These are phyloP conservation scores for Drosophila paranaensis DNA, from an alignment of 2,888 invertebrate genomes.

Conservation along the genomic window DNA sequence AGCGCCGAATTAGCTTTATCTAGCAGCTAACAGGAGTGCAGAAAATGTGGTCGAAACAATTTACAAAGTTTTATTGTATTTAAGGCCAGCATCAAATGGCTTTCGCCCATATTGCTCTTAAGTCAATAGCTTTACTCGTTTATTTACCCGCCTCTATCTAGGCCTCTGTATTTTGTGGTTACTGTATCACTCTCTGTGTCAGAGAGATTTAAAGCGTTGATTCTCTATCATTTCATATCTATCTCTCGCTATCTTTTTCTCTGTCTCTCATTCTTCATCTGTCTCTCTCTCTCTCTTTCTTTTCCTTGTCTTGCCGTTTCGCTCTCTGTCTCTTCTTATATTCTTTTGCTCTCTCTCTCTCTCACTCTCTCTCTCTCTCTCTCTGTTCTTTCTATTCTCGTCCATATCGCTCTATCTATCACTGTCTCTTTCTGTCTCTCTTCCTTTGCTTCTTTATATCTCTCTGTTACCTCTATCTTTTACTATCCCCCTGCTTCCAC, in stretches of 20 bases:
- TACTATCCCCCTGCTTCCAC: too few species aligned
- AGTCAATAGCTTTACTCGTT: conserved; percentile 1
- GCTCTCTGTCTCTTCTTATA: background rate
- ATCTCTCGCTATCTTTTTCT: background rate
- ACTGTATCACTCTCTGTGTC: background rate
- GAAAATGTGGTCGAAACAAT: conserved; percentile 1
- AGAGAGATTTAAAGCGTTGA: background rate
- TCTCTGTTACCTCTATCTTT: too few species aligned
- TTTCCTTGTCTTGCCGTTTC: background rate
- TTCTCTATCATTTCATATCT: too few species aligned
- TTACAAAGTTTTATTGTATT: conserved; percentile 17
- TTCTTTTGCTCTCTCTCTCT: background rate
- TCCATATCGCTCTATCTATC: background rate
- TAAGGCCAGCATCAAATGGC: background rate
- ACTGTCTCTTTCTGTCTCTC: too few species aligned
- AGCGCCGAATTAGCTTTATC: conserved; percentile 27
- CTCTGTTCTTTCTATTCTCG: background rate
- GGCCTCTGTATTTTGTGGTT: background rate
- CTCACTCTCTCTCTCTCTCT: background rate
- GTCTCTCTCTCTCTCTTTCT: background rate
- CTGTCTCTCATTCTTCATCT: too few species aligned
- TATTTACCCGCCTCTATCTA: background rate
- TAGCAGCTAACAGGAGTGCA: conserved; percentile 1
- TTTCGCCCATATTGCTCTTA: conserved; percentile 4
- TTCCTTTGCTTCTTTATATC: background rate